Evolutionary conservation across 1,140 invertebrate species (phyloP).

Genomic region (Druon quercuslanigerum): DNA sequence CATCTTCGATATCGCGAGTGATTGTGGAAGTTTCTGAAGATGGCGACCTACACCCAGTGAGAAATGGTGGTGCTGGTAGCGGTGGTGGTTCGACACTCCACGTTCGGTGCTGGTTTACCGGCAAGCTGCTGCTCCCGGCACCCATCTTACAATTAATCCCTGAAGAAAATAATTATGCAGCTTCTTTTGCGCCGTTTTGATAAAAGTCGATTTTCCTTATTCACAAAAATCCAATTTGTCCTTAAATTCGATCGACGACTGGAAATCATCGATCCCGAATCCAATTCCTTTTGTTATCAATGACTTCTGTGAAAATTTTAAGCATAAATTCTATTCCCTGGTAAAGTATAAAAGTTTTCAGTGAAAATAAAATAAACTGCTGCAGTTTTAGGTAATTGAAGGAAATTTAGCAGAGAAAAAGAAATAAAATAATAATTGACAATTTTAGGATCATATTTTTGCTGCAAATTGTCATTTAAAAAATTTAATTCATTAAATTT

Average conservation of each 20-base stretch:
- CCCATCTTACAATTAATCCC: slow-evolving; percentile 39
- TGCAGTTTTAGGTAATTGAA: too few species aligned
- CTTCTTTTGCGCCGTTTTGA: not conserved
- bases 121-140: slow-evolving; percentile 42
- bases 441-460: too few species aligned
- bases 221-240: not conserved
- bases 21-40: slow-evolving; percentile 42
- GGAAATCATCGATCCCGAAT: not conserved
- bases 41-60: slow-evolving; percentile 30
- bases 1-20: slow-evolving; percentile 43
- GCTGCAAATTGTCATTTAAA: not conserved
- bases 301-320: too few species aligned
- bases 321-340: too few species aligned
- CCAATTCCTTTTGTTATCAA: too few species aligned
- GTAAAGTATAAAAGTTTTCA: too few species aligned
- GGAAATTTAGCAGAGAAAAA: too few species aligned
- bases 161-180: not conserved
- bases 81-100: slow-evolving; percentile 46
- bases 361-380: too few species aligned
- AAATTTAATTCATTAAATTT: not conserved
- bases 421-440: too few species aligned
- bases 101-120: slow-evolving; percentile 40
- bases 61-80: slow-evolving; percentile 46
- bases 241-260: not conserved
- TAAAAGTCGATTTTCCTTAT: not conserved